phyloP scores from a whole-genome alignment of 2,797 vertebrate genomes.

The Mallotus villosus region DNA sequence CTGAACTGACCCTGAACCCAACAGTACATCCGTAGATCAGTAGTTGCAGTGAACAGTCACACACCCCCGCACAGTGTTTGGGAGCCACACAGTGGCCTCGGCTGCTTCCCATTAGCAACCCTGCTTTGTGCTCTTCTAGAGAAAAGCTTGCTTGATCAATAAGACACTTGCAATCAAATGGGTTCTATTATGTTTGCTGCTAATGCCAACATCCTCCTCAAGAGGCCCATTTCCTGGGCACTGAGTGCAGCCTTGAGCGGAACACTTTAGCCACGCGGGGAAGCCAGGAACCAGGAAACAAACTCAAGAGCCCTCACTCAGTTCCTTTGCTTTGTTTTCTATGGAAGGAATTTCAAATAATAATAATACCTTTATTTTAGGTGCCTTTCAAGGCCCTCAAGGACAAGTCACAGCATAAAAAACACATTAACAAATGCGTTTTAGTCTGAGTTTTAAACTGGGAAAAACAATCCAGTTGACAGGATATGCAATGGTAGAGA shows the following conservation, averaged over 20 bases:
- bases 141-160: conserved; percentile 56
- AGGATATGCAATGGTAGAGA: too few species aligned
- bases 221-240: conserved; percentile 50
- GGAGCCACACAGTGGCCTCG: conserved; percentile 16
- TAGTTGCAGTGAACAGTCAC: neutral
- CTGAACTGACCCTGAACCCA: neutral
- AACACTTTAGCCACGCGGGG: conserved; percentile 39
- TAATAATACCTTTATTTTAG: neutral
- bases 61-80: neutral
- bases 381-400: too few species aligned
- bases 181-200: conserved; percentile 46
- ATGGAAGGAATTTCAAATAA: neutral
- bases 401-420: too few species aligned
- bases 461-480: too few species aligned
- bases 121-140: conserved; percentile 23
- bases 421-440: too few species aligned
- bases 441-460: too few species aligned
- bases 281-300: conserved; percentile 41
- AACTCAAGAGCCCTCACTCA: conserved; percentile 32
- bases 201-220: conserved; percentile 36
- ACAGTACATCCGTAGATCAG: neutral
- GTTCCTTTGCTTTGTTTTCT: conserved; percentile 17
- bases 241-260: conserved; percentile 37
- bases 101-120: conserved; percentile 18
- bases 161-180: conserved; percentile 55